Base-by-base conservation (phyloP, 2,113 vertebrate species). In the Isichthys henryi region DNA sequence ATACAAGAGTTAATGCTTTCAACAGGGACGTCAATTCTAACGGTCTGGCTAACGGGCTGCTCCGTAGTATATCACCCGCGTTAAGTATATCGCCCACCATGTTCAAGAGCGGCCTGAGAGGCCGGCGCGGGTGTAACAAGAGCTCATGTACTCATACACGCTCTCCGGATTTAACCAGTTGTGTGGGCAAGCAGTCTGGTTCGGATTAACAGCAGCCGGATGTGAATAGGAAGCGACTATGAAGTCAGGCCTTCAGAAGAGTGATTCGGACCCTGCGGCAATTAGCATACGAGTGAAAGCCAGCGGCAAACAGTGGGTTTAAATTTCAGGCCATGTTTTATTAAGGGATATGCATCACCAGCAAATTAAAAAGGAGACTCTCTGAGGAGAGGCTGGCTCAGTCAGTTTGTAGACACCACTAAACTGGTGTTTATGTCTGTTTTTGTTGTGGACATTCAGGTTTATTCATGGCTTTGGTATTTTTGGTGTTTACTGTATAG, bases 1-100 rank as follows among this genome's bases (percentile, higher is more conserved):
- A 46, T 46, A 88, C n/a, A 66, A 46, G 87, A 88, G 87, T 66
- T 66, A 88, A 88, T 88, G 58, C 56, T 70, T 66, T 88, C 86
- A 58, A 35, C 58, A 70, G 43, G 56, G 35, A 70, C 39, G 35
- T 88, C 56, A 70, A 88, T 66, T 88, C 43, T 88, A 50, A 88
- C 27, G 35, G 74, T 80, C 74, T 53, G 50, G 46, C 53, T 35
- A 70, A 62, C 43, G 39, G 19, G 21, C 45, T 77, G 10, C 66
- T 17, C 9, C 66, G 27, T 52, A 13, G 88, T 49, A 50, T 77
- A 31, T 35, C 46, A 70, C 27, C 17, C 27, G 13, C 45, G n/a
- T 48, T 77, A 27, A 88, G 88, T 77, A 86, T 31, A 49, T 49
- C 43, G 9, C 46, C 82, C 43, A 27, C 43, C 11, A 1, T 23